Evolutionary conservation across 2,797 vertebrate genomes (phyloP).

Genomic region (Miopithecus talapoin): DNA sequence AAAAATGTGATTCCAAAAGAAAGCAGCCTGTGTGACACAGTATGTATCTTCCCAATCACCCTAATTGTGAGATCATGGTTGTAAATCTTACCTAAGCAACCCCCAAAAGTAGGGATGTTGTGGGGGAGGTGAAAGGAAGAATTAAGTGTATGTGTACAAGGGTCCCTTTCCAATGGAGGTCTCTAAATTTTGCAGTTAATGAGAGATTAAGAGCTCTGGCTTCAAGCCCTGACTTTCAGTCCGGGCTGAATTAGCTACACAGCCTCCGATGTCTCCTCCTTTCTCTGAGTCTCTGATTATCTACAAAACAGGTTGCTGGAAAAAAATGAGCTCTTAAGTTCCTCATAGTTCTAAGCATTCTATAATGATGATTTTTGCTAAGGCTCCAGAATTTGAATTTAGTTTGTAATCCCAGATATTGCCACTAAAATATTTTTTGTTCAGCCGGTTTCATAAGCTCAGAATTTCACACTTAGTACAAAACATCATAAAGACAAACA

Average conservation of each 20-base stretch:
- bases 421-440: conserved; percentile 19
- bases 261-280: neutral
- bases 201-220: neutral
- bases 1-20: neutral
- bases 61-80: neutral
- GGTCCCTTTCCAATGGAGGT: neutral
- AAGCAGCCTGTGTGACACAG: neutral
- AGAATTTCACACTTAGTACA: conserved; percentile 26
- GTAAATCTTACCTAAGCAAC: neutral
- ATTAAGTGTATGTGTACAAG: neutral
- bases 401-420: neutral
- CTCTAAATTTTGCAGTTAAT: neutral
- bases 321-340: neutral
- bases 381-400: conserved; percentile 25
- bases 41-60: neutral
- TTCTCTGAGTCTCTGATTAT: neutral
- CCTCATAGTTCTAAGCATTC: neutral
- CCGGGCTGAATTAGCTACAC: neutral
- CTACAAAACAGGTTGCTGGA: neutral
- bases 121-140: neutral
- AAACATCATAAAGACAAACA: neutral
- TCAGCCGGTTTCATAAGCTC: neutral
- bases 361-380: neutral
- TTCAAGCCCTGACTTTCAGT: neutral
- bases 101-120: neutral